phyloP scores from a whole-genome alignment of 2,113 vertebrate genomes.

The Nannospalax galili region DNA sequence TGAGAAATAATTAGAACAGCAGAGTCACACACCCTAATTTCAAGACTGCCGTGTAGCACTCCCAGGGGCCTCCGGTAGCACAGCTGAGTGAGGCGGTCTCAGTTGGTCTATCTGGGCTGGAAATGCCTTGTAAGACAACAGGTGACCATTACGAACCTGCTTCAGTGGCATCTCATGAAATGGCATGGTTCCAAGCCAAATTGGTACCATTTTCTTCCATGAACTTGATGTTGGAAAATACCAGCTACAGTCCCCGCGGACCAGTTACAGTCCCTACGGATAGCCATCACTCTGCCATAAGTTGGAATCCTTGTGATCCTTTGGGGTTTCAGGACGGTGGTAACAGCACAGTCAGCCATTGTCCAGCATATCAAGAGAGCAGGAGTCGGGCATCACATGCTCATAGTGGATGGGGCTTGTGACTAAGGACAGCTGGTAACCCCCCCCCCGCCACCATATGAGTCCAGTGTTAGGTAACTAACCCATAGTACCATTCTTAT shows the following conservation, averaged over 20 bases:
- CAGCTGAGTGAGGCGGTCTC: background rate
- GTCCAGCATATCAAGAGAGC: rapidly evolving
- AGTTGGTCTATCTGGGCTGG: rapidly evolving
- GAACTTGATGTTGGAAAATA: background rate
- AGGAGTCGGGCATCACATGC: background rate
- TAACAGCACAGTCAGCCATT: background rate
- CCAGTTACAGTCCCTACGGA: no score
- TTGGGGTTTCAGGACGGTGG: background rate
- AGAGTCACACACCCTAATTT: no score
- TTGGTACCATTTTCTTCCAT: background rate
- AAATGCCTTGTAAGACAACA: rapidly evolving
- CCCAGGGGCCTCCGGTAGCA: background rate
- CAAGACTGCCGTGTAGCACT: background rate
- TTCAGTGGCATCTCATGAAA: background rate
- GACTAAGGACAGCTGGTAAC: rapidly evolving
- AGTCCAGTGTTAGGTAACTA: background rate
- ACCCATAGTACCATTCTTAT: background rate
- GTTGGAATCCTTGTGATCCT: background rate
- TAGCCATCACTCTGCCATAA: background rate
- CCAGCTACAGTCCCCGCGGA: background rate
- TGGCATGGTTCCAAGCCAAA: background rate
- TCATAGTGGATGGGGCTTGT: rapidly evolving
- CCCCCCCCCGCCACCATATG: rapidly evolving
- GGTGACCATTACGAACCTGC: rapidly evolving
- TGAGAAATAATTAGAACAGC: background rate